Percentiles rank a stretch among this genome's conserved stretches.
Conservation (phyloP, 2,113 vertebrate species). For the Rhinolophus ferrumequinum region DNA sequence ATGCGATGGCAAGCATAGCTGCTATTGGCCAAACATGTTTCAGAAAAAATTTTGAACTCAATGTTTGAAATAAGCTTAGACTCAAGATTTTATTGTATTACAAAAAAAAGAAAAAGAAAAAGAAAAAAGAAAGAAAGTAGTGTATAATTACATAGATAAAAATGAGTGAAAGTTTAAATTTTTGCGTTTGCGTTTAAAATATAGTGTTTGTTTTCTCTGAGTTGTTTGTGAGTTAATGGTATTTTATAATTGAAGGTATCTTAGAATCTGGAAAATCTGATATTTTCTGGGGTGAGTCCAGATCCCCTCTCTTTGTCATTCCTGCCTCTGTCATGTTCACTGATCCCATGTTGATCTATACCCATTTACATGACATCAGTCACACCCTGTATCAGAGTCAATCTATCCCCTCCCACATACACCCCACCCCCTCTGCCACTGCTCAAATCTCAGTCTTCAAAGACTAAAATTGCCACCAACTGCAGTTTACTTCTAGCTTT, state of each 20-base stretch:
- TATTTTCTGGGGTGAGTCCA: not conserved
- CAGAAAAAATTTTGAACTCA: not conserved
- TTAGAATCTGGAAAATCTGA: not conserved
- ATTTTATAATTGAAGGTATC: not conserved
- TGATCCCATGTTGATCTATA: not conserved
- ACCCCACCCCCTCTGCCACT: not conserved
- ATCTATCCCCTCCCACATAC: too few species aligned
- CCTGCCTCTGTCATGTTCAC: not conserved
- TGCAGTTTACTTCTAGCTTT: not conserved
- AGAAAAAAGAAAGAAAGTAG: not conserved
- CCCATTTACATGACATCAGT: not conserved
- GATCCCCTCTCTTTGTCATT: not conserved
- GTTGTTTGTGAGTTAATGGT: not conserved
- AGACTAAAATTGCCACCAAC: not conserved
- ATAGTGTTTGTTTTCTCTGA: not conserved
- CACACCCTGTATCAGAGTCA: not conserved
- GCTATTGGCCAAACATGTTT: not conserved
- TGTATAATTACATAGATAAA: not conserved
- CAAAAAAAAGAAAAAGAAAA: slow-evolving; percentile 6
- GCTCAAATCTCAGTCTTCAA: not conserved
- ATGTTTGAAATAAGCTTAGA: not conserved
- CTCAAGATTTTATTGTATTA: not conserved
- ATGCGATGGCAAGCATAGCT: not conserved
- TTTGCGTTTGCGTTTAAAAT: not conserved
- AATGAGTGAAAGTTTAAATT: not conserved